phyloP scores from a whole-genome alignment of 2,113 vertebrate genomes.

The Onychorhynchus coronatus region DNA sequence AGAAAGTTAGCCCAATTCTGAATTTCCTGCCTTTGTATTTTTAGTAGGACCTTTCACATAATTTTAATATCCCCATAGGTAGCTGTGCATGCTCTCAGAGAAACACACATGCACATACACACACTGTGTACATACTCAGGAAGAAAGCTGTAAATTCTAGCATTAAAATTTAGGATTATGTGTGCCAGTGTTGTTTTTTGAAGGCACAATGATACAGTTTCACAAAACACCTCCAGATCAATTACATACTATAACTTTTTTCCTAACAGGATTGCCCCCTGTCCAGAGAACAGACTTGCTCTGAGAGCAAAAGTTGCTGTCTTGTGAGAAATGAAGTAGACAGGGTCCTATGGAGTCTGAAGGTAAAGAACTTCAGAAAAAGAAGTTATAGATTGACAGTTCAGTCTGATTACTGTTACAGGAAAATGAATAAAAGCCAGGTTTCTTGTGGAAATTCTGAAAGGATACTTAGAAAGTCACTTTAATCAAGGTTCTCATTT shows the following conservation, averaged over 20 bases:
- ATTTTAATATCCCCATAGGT: slow-evolving; percentile 6
- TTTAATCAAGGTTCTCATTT: background rate
- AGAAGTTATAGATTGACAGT: background rate
- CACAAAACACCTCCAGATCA: background rate
- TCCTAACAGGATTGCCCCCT: background rate
- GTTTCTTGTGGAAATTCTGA: background rate
- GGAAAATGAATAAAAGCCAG: background rate
- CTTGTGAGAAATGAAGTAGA: background rate
- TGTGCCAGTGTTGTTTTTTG: background rate
- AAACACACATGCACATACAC: background rate
- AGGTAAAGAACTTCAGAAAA: background rate
- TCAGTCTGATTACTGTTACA: background rate
- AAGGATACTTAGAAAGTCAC: background rate
- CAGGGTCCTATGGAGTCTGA: background rate
- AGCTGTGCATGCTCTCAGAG: background rate
- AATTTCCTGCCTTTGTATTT: slow-evolving; percentile 62
- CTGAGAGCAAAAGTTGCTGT: background rate
- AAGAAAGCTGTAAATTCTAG: background rate
- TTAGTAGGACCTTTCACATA: slow-evolving; percentile 10
- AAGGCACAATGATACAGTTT: background rate
- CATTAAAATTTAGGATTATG: background rate
- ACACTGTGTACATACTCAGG: background rate
- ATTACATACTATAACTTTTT: background rate
- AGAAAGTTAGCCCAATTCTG: background rate
- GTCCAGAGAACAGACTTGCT: background rate